Base-by-base conservation (phyloP, 2,113 vertebrate genomes). In the Turdus rufiventris region DNA sequence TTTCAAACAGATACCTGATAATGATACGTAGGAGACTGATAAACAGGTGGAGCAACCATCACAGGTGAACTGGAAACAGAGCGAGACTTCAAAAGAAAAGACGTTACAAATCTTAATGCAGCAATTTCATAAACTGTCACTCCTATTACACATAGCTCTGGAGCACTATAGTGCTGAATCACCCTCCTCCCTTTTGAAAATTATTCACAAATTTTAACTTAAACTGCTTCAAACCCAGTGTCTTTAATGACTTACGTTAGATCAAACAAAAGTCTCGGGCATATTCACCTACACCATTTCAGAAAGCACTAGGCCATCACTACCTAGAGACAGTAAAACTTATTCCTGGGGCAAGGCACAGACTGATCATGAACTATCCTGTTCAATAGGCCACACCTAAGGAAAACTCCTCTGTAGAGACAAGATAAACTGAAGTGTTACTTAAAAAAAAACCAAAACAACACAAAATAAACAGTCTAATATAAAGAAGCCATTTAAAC, bases 1-100 rank as follows among this genome's bases (percentile, higher is more conserved):
- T 79, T 89, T 53, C 65, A 50, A 88, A 87, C 43, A 94, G 56
- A 94, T 98, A 98, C 98, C 98, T 98, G 98, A 72, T 97, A 98
- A 71, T 98, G 97, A 75, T 98, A 98, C 0, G 97, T 80, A 93
- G 98, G 97, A 78, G 98, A 97, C 74, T 98, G 98, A 96, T 97
- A 98, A 84, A 98, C 88, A 8, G 97, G 97, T 54, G 98, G 97
- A 79, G 97, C 93, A 57, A 98, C 93, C 97, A 98, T 97, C 95
- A 98, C 48, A 78, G 98, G 97, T 36, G 98, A 97, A 96, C 97
- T 96, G 94, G 97, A 97, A 95, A 97, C 81, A 68, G 98, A 96
- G 70, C 95, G 95, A 2, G 96, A 95, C 98, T 98, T 86, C 51
- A 92, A 86, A 87, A 84, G 72, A 87, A 76, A 94, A 77, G 75